Conservation (phyloP, 2,113 vertebrate species). For the Euleptes europaea region DNA sequence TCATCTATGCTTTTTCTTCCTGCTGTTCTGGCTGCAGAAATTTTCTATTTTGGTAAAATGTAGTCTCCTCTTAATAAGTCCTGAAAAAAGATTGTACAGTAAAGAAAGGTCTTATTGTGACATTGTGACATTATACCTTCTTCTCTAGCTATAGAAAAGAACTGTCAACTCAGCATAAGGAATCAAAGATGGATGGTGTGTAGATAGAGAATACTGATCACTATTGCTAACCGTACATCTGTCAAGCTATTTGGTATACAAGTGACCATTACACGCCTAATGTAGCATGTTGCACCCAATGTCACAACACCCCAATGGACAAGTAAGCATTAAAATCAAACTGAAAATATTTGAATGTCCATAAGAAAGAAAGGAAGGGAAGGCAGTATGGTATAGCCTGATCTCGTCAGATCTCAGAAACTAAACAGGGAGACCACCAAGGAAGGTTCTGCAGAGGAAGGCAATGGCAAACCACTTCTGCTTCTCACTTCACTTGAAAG, state of each 20-base stretch:
- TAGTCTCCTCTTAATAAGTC: not conserved
- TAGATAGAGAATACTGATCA: not conserved
- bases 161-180: not conserved
- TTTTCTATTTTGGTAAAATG: not conserved
- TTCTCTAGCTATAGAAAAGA: not conserved
- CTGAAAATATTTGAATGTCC: not conserved
- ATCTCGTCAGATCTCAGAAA: too few species aligned
- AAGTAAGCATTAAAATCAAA: not conserved
- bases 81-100: not conserved
- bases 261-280: not conserved
- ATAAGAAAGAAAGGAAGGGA: not conserved
- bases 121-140: not conserved
- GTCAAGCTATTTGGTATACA: not conserved
- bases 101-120: not conserved
- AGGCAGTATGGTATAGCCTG: too few species aligned
- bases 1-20: not conserved
- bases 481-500: too few species aligned
- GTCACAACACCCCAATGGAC: not conserved
- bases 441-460: too few species aligned
- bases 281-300: not conserved
- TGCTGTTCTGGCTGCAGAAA: not conserved
- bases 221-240: not conserved
- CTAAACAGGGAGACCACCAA: too few species aligned
- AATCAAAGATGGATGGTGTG: not conserved
- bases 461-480: too few species aligned